Conservation (phyloP, 2,888 invertebrate genomes). For the Tanytarsus gracilentus region DNA sequence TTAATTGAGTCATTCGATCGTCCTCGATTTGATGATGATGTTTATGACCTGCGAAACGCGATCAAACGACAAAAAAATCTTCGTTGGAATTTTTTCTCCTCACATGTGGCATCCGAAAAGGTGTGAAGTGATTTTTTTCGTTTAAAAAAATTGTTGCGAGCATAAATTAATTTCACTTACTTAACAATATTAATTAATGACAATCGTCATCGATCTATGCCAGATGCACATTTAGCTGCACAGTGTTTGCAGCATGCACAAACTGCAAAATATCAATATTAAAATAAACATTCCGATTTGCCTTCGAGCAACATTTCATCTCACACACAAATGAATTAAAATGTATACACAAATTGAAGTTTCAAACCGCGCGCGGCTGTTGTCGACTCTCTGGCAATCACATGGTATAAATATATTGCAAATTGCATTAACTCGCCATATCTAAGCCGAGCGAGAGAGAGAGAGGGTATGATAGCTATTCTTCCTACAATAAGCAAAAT, state of each 20-base stretch:
- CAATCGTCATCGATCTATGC: no score
- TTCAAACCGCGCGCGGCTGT: neutral
- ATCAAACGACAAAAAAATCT: neutral
- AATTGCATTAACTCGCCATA: slow-evolving; percentile 5
- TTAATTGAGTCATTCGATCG: slow-evolving; percentile 16
- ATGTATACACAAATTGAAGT: slow-evolving; percentile 8
- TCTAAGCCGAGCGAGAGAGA: neutral
- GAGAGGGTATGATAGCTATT: neutral
- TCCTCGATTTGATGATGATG: slow-evolving; percentile 8
- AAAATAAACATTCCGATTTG: neutral
- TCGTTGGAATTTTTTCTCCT: neutral
- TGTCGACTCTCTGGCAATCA: neutral
- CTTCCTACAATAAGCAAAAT: neutral
- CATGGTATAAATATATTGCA: no score
- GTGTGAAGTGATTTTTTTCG: no score
- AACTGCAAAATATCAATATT: neutral
- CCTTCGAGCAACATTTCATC: neutral
- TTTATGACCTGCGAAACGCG: slow-evolving; percentile 8
- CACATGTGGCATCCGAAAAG: no score
- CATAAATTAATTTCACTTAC: no score
- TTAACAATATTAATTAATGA: no score
- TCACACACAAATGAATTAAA: slow-evolving; percentile 19
- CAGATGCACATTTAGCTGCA: no score
- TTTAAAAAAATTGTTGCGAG: no score
- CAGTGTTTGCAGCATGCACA: no score